Percentiles rank a stretch among this genome's conserved stretches.
phyloP scores from a whole-genome alignment of 2,888 invertebrate species.

The Uloborus plumipes region DNA sequence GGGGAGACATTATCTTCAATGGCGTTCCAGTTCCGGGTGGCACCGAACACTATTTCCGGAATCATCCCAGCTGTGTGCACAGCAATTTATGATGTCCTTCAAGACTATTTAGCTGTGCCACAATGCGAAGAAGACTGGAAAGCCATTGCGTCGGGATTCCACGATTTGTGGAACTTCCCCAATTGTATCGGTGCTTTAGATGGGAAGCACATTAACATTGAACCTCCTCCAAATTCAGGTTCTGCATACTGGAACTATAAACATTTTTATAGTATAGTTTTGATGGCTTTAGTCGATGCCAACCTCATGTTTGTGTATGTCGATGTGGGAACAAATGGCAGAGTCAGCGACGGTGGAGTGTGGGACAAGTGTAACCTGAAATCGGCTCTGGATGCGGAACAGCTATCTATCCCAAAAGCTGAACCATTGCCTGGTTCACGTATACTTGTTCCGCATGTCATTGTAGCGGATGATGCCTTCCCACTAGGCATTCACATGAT shows the following conservation, averaged over 20 bases:
- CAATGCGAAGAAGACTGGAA: constrained; percentile 4
- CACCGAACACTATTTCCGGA: constrained; percentile 11
- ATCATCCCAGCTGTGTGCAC: constrained; percentile 4
- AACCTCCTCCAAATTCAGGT: no score
- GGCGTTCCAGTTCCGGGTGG: constrained; percentile 17
- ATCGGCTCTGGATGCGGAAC: not conserved
- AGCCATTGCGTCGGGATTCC: not conserved
- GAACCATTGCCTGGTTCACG: not conserved
- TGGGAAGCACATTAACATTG: no score
- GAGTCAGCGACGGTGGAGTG: constrained; percentile 11
- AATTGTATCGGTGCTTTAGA: not conserved
- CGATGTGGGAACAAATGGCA: no score
- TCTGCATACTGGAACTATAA: no score
- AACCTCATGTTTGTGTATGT: constrained; percentile 12
- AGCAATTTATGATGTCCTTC: constrained; percentile 7
- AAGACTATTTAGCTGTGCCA: constrained; percentile 6
- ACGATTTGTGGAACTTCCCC: not conserved
- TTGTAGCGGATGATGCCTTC: constrained; percentile 31
- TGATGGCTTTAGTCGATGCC: constrained; percentile 22
- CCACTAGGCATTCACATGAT: no score
- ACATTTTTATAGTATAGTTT: not conserved
- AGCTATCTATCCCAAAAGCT: not conserved
- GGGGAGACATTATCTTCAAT: constrained; percentile 16
- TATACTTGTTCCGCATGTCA: not conserved
- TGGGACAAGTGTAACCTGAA: constrained; percentile 3